Conservation (phyloP, 2,888 invertebrate genomes). For the Pyrgus malvae region DNA sequence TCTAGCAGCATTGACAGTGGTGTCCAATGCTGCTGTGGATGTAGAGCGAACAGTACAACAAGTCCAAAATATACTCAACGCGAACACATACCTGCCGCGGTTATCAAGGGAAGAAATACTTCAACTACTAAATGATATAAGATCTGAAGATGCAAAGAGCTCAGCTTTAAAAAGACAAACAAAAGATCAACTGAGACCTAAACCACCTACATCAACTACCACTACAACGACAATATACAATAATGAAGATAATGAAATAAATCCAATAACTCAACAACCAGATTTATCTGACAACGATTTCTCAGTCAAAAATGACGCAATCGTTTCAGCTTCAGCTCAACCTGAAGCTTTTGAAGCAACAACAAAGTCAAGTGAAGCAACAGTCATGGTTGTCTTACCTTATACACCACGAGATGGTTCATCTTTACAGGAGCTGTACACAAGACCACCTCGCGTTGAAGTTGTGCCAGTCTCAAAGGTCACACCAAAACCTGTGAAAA, state of each 20-base stretch:
- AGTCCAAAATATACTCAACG: slow-evolving; percentile 84
- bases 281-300: slow-evolving; percentile 32
- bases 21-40: slow-evolving; percentile 58
- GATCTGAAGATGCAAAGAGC: slow-evolving; percentile 72
- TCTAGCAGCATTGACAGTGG: slow-evolving; percentile 45
- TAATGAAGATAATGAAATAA: slow-evolving; percentile 55
- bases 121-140: slow-evolving; percentile 85
- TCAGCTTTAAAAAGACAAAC: slow-evolving; percentile 47
- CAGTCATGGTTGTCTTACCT: slow-evolving; percentile 85
- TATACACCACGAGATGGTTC: slow-evolving; percentile 81
- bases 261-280: slow-evolving; percentile 30
- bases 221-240: slow-evolving; percentile 41
- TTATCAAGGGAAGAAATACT: slow-evolving; percentile 85
- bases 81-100: slow-evolving; percentile 83
- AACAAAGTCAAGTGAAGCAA: slow-evolving; percentile 55
- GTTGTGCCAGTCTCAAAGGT: slow-evolving; percentile 66
- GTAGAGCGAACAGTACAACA: slow-evolving; percentile 85
- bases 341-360: slow-evolving; percentile 49
- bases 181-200: slow-evolving; percentile 33
- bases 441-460: slow-evolving; percentile 84
- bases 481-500: slow-evolving; percentile 50
- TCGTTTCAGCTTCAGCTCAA: slow-evolving; percentile 36
- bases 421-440: slow-evolving; percentile 84
- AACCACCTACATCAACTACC: slow-evolving; percentile 7
- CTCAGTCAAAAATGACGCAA: slow-evolving; percentile 34